These are phyloP conservation scores for Aleiodes alternator DNA, from an alignment of 2,888 invertebrate genomes.

Conservation along the genomic window DNA sequence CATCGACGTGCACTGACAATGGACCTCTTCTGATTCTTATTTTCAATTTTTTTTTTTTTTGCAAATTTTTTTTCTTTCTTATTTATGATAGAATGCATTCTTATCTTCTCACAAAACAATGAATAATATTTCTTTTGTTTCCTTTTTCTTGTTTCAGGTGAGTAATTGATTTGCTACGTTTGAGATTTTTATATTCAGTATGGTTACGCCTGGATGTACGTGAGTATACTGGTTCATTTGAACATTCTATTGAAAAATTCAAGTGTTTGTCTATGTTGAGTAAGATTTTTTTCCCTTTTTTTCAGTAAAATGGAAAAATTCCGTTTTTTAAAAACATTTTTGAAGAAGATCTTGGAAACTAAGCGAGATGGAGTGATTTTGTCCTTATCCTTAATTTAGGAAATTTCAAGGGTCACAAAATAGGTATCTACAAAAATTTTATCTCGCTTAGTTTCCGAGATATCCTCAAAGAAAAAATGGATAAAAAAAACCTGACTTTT, in stretches of 20 bases:
- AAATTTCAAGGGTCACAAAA: no score
- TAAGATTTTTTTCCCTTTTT: not conserved
- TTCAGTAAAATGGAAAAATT: no score
- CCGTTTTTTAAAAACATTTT: no score
- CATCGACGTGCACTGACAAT: conserved; percentile 10
- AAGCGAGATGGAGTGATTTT: no score
- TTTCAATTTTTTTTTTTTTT: not conserved
- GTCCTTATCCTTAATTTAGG: no score
- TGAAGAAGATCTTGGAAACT: no score
- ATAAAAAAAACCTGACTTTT: no score
- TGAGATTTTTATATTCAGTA: conserved; percentile 20
- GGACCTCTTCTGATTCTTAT: conserved; percentile 15
- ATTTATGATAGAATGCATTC: not conserved
- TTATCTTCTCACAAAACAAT: conserved; percentile 32
- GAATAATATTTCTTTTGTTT: conserved; percentile 20
- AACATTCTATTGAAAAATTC: not conserved
- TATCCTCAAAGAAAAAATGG: no score
- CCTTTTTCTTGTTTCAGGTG: conserved; percentile 60
- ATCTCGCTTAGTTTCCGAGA: no score
- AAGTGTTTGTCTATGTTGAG: not conserved
- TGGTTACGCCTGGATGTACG: conserved; percentile 4
- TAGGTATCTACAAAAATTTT: no score
- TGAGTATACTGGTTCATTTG: conserved; percentile 34
- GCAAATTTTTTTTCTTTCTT: not conserved
- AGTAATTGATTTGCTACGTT: conserved; percentile 49